Evolutionary conservation across 2,888 invertebrate genomes (phyloP), one percentile per base, ranked within the genome.

Genomic region (Carpatolechia fugitivella): DNA sequence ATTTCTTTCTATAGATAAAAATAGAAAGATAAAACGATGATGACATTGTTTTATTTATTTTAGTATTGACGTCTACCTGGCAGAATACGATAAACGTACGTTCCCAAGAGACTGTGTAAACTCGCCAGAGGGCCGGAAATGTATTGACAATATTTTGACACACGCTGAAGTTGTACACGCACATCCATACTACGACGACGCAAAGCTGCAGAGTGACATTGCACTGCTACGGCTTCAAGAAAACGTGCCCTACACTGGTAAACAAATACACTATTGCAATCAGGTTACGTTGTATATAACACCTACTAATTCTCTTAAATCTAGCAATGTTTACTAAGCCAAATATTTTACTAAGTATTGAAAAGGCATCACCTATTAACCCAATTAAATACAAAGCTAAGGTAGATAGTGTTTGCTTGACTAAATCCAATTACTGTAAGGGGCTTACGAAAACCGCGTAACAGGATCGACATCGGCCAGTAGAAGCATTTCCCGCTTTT

Each of bases 41-140:
- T 47, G 30, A 13, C 31, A 36, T 33, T 11, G 38, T 24, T 24
- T 44, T 11, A 24, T 24, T 11, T 30, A 30, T 76, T 77, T 18
- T 76, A 90, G 89, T 14, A 61, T 87, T 11, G 76, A 82, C 59
- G 64, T 88, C 40, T 74, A 72, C 56, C 60, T 89, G 57, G 80
- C 89, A 0, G 89, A 90, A 62, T 88, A 80, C 59, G 85, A 89
- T 68, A 87, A 82, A 57, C 75, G 81, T 11, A 82, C 89, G 0
- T 89, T 84, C 65, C 89, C 89, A 0, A 68, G 52, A 35, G 89
- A 90, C 61, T 90, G 89, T 61, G 77, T 79, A 58, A 60, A 51
- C 7, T 67, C 70, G 2, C 56, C 73, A 0, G 62, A 65, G 54
- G 80, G 79, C 7, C 64, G 69, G 31, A 69, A 76, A 47, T 90